Base-by-base conservation (phyloP, 2,113 vertebrate genomes). In the Atherinomorus stipes region DNA sequence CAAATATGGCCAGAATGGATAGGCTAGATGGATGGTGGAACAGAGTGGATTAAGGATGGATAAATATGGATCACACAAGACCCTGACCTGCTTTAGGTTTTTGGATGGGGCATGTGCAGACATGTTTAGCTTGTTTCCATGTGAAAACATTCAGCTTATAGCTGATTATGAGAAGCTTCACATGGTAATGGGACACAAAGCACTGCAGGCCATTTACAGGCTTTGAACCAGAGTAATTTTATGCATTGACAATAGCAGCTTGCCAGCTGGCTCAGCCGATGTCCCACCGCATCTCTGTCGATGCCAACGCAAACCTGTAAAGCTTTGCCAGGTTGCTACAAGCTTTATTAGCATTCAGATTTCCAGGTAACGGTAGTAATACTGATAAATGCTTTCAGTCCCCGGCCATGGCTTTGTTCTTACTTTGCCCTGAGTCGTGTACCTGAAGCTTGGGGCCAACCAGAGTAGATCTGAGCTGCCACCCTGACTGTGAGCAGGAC, bases 1-100 rank as follows among this genome's bases (percentile, higher is more conserved):
- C 73, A 85, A 81, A 87, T 83, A 87, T 88, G 86, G 84, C 73
- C 78, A 76, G 65, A 77, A 61, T 81, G 73, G 67, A 58, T 34
- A 56, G 59, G 22, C 11, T 19, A 4, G 70, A 54, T 45, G 66
- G 67, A 63, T 23, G 38, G 37, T 16, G 10, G 52, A 71, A 65
- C 51, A 75, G 51, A 75, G 47, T 77, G 65, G 75, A 80, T 88
- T 83, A 79, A 49, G 66, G 38, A 49, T 49, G 81, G 74, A 76
- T 80, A 61, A 79, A 85, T 63, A 56, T 80, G 67, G 71, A 82
- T 88, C 54, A 60, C 57, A 73, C 59, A 64, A 84, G 69, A n/a
- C 52, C 57, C 58, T 79, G 73, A 85, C 74, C 76, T 44, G 70
- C 45, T 83, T 88, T 80, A 66, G 75, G 4, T 65, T 44, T 60